phyloP scores from a whole-genome alignment of 2,888 invertebrate genomes.

The Marasmarcha lunaedactyla region DNA sequence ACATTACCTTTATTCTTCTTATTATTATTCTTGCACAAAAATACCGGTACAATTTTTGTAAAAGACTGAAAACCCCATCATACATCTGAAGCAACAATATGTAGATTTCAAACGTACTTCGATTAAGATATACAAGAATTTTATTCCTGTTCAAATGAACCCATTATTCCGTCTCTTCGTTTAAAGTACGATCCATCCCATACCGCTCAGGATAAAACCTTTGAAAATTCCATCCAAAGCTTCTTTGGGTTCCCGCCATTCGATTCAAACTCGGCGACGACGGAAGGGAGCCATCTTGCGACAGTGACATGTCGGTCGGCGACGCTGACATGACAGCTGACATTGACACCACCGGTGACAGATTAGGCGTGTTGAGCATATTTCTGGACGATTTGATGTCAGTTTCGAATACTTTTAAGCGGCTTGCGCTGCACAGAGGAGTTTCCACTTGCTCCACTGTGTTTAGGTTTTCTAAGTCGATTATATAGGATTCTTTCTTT shows the following conservation, averaged over 20 bases:
- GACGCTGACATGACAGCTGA: constrained; percentile 22
- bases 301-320: constrained; percentile 31
- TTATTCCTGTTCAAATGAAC: background rate
- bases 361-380: constrained; percentile 28
- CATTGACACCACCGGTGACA: background rate
- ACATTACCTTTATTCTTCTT: no score
- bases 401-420: constrained; percentile 59
- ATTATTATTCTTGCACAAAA: no score
- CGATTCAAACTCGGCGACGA: constrained; percentile 36
- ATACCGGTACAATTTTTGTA: no score
- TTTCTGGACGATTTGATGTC: constrained; percentile 41
- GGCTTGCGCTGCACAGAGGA: constrained; percentile 83
- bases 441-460: constrained; percentile 75
- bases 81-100: no score
- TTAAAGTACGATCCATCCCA: constrained; percentile 6
- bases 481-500: constrained; percentile 65
- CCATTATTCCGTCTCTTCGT: background rate
- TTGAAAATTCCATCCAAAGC: constrained; percentile 48
- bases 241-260: constrained; percentile 36
- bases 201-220: constrained; percentile 35
- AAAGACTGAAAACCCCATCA: no score
- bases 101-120: no score
- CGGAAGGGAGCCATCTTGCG: constrained; percentile 28
- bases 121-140: no score
- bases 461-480: constrained; percentile 75